Base-by-base conservation (phyloP, 2,888 invertebrate genomes). In the Lottia scabra region DNA sequence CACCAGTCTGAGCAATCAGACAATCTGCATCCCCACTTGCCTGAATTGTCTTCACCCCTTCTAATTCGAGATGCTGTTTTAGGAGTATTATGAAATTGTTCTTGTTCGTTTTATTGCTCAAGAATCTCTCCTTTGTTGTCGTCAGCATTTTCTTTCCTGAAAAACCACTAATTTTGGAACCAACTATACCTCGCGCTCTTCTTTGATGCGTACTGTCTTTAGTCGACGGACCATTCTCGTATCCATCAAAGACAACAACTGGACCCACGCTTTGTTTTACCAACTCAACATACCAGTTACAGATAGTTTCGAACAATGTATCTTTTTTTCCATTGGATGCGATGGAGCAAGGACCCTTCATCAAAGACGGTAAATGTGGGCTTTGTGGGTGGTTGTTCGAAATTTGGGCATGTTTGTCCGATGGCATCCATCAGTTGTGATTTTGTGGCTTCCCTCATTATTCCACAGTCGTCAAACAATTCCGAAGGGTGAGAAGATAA, bases 21-120 rank as follows among this genome's bases (percentile, higher is more conserved):
- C 76, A 10, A 66, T 84, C 84, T 19, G 83, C 83, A 75, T 83
- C 84, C 12, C 72, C 76, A 12, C 44, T 26, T 15, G 84, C 80
- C 70, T 83, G 78, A 2, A 67, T 30, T 12, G 71, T 64, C 43
- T 27, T 30, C 26, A 63, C 66, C 3, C 76, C 78, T 44, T 43
- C 10, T 15, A 71, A 27, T 26, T 62, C 13, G 10, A 81, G 69
- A 10, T 70, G 10, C 19, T 64, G 62, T 27, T 67, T 12, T 26
- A 83, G 68, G 19, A 80, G 13, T 38, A 74, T 62, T 2, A 82
- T 78, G 63, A 84, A 82, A 8, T 56, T 43, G 38, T 81, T 78
- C 66, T 82, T 84, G 77, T 84, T 83, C 46, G 71, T 67, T 15
- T 19, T 30, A 69, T 83, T 83, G 23, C 75, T 64, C 2, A 83